Evolutionary conservation across 2,113 vertebrate genomes (phyloP).

Genomic region (Cyprinodon variegatus): DNA sequence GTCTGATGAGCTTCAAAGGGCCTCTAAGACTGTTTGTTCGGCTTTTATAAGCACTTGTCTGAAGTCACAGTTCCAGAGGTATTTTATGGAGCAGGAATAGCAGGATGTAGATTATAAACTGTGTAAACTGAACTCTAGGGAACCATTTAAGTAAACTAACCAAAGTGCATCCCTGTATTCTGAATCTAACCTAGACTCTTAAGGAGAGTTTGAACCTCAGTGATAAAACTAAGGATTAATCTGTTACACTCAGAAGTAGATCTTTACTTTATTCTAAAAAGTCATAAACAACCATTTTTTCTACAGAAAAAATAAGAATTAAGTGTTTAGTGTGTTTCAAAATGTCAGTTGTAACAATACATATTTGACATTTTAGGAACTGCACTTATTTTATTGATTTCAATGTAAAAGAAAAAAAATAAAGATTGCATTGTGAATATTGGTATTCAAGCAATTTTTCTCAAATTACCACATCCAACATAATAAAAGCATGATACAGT

Average conservation of each 20-base stretch:
- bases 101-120: constrained; percentile 1
- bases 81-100: constrained; percentile 13
- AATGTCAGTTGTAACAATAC: background rate
- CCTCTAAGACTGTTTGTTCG: constrained; percentile 8
- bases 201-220: background rate
- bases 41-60: constrained; percentile 17
- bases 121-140: constrained; percentile 24
- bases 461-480: background rate
- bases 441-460: background rate
- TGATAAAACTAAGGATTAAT: background rate
- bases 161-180: background rate
- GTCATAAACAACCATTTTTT: background rate
- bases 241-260: background rate
- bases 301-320: background rate
- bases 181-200: background rate
- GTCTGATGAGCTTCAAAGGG: constrained; percentile 12
- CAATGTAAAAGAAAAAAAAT: background rate
- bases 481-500: background rate
- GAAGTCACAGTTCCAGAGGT: constrained; percentile 19
- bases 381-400: background rate
- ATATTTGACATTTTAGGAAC: constrained; percentile 6
- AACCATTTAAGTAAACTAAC: constrained; percentile 8
- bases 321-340: background rate
- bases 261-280: constrained; percentile 4
- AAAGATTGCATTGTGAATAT: background rate